Evolutionary conservation across 30 jellyfish, hydroid and myxozoan genomes (phyloP).

Genomic region (Clytia hemisphaerica): DNA sequence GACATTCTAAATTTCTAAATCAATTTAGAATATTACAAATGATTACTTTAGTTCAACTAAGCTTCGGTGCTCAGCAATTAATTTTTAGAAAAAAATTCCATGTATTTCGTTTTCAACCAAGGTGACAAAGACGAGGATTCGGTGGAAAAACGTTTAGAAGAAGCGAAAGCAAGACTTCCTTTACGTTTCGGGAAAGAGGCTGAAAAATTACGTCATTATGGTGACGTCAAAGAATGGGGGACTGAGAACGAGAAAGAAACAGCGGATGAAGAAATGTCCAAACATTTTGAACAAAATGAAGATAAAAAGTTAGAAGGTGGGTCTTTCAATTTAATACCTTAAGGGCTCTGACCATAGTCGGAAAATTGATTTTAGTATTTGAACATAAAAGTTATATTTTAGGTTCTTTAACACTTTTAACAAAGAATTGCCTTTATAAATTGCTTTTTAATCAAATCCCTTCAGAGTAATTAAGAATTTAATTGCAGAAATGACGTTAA

Average conservation of each 20-base stretch:
- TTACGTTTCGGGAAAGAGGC: constrained; percentile 1
- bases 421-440: too few relatives aligned
- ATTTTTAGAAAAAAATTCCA: neutral
- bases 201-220: neutral
- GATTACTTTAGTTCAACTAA: too few relatives aligned
- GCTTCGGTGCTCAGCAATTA: too few relatives aligned
- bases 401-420: too few relatives aligned
- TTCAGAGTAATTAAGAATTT: too few relatives aligned
- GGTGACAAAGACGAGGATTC: neutral
- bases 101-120: neutral
- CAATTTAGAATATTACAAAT: too few relatives aligned
- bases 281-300: constrained; percentile 6
- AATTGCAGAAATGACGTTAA: too few relatives aligned
- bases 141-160: neutral
- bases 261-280: neutral
- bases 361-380: too few relatives aligned
- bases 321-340: neutral
- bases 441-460: too few relatives aligned
- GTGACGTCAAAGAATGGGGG: neutral
- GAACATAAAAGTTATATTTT: too few relatives aligned
- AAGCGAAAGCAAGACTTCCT: neutral
- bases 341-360: too few relatives aligned
- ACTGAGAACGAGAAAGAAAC: neutral
- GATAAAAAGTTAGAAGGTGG: constrained; percentile 11
- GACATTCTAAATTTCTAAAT: too few relatives aligned